Percentiles rank a stretch among this genome's conserved stretches.
These are phyloP conservation scores for Conopomorpha cramerella DNA, from an alignment of 1,140 invertebrate species.

Conservation along the genomic window DNA sequence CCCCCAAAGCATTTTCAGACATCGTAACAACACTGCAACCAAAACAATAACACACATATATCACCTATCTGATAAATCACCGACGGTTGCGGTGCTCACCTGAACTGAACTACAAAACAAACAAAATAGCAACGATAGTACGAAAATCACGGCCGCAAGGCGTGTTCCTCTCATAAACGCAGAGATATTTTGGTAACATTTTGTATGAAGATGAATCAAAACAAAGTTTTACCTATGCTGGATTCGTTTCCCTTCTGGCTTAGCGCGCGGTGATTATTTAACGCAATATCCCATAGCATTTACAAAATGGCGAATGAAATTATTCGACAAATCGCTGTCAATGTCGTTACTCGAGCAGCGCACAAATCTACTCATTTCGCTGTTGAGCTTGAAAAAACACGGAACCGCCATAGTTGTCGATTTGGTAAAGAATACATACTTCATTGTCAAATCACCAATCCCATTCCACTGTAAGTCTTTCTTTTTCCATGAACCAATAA, in stretches of 20 bases:
- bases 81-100: too few species aligned
- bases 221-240: conserved; percentile 29
- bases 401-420: conserved; percentile 51
- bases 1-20: conserved; percentile 42
- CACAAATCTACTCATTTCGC: conserved; percentile 59
- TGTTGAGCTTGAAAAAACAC: conserved; percentile 59
- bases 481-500: too few species aligned
- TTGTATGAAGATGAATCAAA: conserved; percentile 13
- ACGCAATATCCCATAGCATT: conserved; percentile 50
- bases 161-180: conserved; percentile 20
- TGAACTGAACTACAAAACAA: too few species aligned
- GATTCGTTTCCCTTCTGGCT: conserved; percentile 18
- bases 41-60: conserved; percentile 5
- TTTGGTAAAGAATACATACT: conserved; percentile 14
- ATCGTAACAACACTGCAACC: conserved; percentile 21
- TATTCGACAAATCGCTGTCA: conserved; percentile 56
- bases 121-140: conserved; percentile 25
- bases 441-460: neutral
- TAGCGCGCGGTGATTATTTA: conserved; percentile 35
- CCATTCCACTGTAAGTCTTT: too few species aligned
- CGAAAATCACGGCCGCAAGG: conserved; percentile 11
- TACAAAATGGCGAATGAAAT: conserved; percentile 60
- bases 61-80: too few species aligned
- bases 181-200: conserved; percentile 18
- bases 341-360: conserved; percentile 53